Conservation (phyloP, 2,888 invertebrate species). For the Macrophya alboannulata region DNA sequence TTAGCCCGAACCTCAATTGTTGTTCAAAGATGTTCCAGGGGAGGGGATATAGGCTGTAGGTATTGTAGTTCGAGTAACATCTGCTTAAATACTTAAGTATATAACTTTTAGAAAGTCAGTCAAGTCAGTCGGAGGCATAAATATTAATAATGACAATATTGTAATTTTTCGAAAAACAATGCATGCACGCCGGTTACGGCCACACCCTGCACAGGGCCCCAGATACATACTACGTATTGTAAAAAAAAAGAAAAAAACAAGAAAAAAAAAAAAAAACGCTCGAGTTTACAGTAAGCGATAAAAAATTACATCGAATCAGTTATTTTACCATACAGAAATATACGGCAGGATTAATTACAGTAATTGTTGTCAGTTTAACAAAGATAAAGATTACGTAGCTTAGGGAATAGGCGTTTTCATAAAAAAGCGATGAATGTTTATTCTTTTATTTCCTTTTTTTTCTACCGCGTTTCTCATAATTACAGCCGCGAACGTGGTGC, state of each 20-base stretch:
- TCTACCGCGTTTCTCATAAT: neutral
- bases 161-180: constrained; percentile 70
- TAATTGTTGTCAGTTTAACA: no score
- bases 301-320: neutral
- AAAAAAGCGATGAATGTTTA: no score
- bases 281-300: neutral
- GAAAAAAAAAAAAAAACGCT: neutral
- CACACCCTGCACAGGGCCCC: constrained; percentile 64
- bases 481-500: constrained; percentile 1
- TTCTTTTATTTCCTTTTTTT: neutral
- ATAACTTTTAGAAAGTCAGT: constrained; percentile 56
- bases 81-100: constrained; percentile 19
- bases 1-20: neutral
- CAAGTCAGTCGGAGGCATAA: constrained; percentile 63
- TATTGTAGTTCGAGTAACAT: neutral
- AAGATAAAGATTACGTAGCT: no score
- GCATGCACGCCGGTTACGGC: constrained; percentile 57
- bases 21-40: neutral
- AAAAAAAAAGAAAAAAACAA: no score
- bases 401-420: no score
- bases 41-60: neutral
- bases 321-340: neutral
- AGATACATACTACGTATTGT: constrained; percentile 47
- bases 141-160: constrained; percentile 74
- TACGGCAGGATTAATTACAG: no score